A percentile compares a stretch with the other conserved stretches of the same genome.
These are phyloP conservation scores for Saccostrea echinata DNA, from an alignment of 1,140 invertebrate species.

Conservation along the genomic window DNA sequence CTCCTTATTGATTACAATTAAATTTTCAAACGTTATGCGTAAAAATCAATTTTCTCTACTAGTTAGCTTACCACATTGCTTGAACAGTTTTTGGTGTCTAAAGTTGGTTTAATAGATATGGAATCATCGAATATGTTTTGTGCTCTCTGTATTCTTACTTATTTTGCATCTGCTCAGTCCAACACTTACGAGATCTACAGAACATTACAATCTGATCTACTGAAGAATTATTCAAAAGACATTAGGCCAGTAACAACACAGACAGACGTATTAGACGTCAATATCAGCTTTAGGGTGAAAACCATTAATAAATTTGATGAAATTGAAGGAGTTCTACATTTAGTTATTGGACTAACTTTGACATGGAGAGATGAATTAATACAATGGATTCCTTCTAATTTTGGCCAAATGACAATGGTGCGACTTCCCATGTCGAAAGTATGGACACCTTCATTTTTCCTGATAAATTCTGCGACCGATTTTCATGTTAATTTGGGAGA, in stretches of 20 bases:
- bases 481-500: not conserved
- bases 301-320: constrained; percentile 26
- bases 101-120: not conserved
- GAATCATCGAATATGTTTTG: not conserved
- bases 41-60: not conserved
- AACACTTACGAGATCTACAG: not conserved
- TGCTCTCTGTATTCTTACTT: not conserved
- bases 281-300: not conserved
- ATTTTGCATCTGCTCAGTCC: not conserved
- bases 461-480: not conserved
- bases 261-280: not conserved
- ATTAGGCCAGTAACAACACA: constrained; percentile 13
- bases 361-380: constrained; percentile 35
- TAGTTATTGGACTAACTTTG: not conserved
- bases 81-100: not conserved
- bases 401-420: not conserved
- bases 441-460: not conserved
- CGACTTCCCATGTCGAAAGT: not conserved
- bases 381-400: constrained; percentile 1
- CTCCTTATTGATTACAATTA: not conserved
- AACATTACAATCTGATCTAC: not conserved
- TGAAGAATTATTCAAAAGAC: constrained; percentile 44
- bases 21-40: not conserved
- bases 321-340: not conserved
- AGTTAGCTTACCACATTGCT: not conserved